Conservation (phyloP, 1,140 invertebrate species). For the Drosophila gunungcola region DNA sequence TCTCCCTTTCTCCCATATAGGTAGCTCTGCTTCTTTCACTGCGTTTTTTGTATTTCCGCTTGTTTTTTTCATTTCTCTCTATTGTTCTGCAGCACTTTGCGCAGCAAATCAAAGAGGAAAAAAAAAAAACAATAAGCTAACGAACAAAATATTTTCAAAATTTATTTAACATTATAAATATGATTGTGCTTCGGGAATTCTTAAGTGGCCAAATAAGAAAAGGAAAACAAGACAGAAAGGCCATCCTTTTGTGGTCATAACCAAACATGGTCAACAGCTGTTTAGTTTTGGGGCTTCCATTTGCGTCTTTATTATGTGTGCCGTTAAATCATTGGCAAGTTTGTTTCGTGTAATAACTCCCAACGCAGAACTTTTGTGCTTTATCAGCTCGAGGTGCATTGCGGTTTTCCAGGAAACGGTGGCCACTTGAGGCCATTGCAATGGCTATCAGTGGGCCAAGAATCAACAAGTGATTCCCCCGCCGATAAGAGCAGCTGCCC, state of each 20-base stretch:
- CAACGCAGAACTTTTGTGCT: conserved; percentile 42
- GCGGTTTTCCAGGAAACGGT: conserved; percentile 66
- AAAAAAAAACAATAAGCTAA: conserved; percentile 25
- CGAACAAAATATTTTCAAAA: conserved; percentile 43
- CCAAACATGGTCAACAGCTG: conserved; percentile 72
- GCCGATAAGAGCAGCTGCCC: conserved; percentile 35
- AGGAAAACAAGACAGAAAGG: conserved; percentile 12
- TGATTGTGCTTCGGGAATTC: conserved; percentile 61
- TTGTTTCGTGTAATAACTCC: conserved; percentile 4
- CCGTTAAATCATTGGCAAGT: conserved; percentile 52
- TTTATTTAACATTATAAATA: conserved; percentile 49
- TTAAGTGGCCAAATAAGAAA: conserved; percentile 65
- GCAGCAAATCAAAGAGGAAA: conserved; percentile 66
- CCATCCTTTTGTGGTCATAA: conserved; percentile 71
- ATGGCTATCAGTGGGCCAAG: conserved; percentile 31
- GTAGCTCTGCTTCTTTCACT: conserved; percentile 32
- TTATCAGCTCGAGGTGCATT: conserved; percentile 63
- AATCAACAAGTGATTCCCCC: conserved; percentile 32
- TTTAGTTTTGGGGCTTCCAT: conserved; percentile 45
- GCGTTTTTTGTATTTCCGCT: conserved; percentile 74
- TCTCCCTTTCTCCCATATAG: conserved; percentile 17
- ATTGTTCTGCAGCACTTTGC: conserved; percentile 76
- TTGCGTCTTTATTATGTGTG: conserved; percentile 43
- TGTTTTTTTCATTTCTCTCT: conserved; percentile 39
- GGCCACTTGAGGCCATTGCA: conserved; percentile 61